phyloP scores from a whole-genome alignment of 2,888 invertebrate species.

The Acronicta leporina region DNA sequence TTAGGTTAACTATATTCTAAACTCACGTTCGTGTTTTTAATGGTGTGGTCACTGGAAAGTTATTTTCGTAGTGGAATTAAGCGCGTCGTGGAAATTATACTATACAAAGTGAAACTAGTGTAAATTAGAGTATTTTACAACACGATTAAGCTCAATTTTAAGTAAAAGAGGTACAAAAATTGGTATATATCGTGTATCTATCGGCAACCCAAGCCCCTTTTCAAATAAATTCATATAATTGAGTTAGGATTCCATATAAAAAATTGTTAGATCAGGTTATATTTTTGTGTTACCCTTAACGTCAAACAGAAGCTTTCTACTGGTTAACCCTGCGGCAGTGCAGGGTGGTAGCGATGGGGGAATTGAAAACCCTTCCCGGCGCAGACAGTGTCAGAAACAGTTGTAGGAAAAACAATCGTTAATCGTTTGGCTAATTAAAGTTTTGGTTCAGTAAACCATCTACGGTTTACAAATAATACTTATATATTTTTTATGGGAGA shows the following conservation, averaged over 20 bases:
- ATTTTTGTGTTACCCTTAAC: slow-evolving; percentile 32
- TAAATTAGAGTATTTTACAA: slow-evolving; percentile 40
- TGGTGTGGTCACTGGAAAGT: slow-evolving; percentile 27
- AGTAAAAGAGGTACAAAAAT: slow-evolving; percentile 10
- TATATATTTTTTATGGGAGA: too few relatives aligned
- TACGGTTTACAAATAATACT: neutral
- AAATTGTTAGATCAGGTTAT: slow-evolving; percentile 49
- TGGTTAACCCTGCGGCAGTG: slow-evolving; percentile 26
- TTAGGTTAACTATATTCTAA: slow-evolving; percentile 53
- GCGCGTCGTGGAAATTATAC: slow-evolving; percentile 25
- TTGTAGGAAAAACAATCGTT: slow-evolving; percentile 21
- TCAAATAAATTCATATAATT: slow-evolving; percentile 27
- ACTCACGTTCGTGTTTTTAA: slow-evolving; percentile 38
- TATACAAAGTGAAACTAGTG: slow-evolving; percentile 24
- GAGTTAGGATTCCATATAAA: slow-evolving; percentile 20
- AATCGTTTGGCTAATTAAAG: slow-evolving; percentile 1
- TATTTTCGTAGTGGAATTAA: slow-evolving; percentile 42
- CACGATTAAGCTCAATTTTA: slow-evolving; percentile 19
- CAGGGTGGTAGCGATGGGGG: slow-evolving; percentile 11
- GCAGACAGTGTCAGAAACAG: slow-evolving; percentile 26
- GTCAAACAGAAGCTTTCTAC: slow-evolving; percentile 1
- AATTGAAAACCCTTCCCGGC: slow-evolving; percentile 20
- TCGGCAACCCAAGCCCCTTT: slow-evolving; percentile 5
- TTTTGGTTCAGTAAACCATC: too few relatives aligned
- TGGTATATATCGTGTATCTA: too few relatives aligned